These are phyloP conservation scores for Prietella phreatophila DNA, from an alignment of 2,113 vertebrate genomes.

Conservation along the genomic window DNA sequence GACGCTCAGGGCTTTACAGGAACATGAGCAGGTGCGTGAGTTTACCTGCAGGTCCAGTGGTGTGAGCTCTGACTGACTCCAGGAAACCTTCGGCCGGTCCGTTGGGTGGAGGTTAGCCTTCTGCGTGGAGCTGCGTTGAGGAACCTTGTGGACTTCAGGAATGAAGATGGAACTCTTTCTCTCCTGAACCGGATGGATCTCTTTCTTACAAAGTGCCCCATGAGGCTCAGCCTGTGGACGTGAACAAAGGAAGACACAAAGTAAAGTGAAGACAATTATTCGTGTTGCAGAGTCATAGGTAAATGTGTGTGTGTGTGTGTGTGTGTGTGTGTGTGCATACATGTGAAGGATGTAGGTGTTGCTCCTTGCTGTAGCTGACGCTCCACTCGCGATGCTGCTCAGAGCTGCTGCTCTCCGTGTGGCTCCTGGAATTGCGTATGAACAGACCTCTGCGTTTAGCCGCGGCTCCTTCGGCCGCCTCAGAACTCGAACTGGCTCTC, in stretches of 20 bases:
- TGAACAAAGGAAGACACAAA: neutral
- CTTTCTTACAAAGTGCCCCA: conserved; percentile 29
- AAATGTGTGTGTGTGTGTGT: neutral
- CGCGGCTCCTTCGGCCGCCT: conserved; percentile 20
- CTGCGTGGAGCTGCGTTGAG: conserved; percentile 40
- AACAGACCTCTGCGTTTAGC: conserved; percentile 49
- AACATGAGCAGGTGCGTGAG: neutral
- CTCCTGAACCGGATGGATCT: conserved; percentile 35
- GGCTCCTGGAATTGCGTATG: conserved; percentile 36
- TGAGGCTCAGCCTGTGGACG: conserved; percentile 23
- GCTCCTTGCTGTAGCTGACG: conserved; percentile 53
- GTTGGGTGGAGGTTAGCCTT: conserved; percentile 21
- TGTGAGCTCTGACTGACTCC: conserved; percentile 51
- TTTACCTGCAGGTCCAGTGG: conserved; percentile 54
- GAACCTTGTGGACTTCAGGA: conserved; percentile 29
- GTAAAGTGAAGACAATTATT: neutral
- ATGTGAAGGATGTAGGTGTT: conserved; percentile 36
- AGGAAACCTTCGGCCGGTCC: conserved; percentile 44
- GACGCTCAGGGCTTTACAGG: neutral
- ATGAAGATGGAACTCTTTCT: conserved; percentile 39
- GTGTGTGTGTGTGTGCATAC: conserved; percentile 26
- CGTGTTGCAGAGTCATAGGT: neutral
- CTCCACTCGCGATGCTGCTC: conserved; percentile 45
- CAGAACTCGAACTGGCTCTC: conserved; percentile 4
- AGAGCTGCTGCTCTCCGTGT: conserved; percentile 45